Conservation (phyloP, 2,888 invertebrate genomes). For the Cataglyphis cursor region DNA sequence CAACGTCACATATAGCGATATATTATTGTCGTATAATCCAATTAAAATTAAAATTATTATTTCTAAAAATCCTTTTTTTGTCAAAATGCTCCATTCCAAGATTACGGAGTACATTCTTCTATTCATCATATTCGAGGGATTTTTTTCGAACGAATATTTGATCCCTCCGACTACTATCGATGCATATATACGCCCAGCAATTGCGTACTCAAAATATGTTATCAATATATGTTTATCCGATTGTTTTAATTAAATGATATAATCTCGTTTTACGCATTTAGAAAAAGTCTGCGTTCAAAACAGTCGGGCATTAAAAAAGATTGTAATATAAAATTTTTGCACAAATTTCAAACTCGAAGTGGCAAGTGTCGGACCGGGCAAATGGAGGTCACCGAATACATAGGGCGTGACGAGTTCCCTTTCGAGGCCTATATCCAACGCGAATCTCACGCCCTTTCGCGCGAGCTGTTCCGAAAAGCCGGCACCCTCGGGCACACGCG, state of each 20-base stretch:
- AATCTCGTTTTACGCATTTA: background rate
- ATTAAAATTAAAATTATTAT: background rate
- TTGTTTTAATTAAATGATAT: background rate
- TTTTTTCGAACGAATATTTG: background rate
- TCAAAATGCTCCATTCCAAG: background rate
- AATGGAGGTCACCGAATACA: background rate
- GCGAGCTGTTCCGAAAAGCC: background rate
- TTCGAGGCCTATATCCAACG: background rate
- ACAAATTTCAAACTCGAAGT: background rate
- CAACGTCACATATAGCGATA: background rate
- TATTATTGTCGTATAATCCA: background rate
- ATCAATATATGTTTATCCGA: background rate
- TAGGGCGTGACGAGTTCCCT: conserved; percentile 25
- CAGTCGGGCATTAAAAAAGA: background rate
- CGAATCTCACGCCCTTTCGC: background rate
- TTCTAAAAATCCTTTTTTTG: background rate
- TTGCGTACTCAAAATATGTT: background rate
- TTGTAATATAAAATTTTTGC: background rate
- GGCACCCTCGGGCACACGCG: background rate
- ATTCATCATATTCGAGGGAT: background rate
- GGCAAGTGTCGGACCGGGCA: background rate
- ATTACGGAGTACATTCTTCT: background rate
- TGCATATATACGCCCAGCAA: background rate
- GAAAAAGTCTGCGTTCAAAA: background rate
- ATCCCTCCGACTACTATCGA: background rate